These are phyloP conservation scores for Callionymus lyra DNA, from an alignment of 2,113 vertebrate genomes.

Conservation along the genomic window DNA sequence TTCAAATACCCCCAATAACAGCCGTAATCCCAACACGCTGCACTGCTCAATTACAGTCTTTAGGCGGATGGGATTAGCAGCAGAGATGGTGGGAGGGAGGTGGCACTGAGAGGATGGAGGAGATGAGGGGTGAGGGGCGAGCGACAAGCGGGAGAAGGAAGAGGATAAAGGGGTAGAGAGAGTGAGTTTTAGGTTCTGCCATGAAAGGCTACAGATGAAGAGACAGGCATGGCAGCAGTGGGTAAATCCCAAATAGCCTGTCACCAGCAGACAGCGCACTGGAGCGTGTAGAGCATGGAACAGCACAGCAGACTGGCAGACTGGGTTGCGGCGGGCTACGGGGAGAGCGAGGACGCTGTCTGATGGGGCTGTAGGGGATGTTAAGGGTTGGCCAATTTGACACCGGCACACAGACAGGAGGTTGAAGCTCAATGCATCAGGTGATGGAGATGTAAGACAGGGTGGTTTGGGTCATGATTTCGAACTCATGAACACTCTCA, in stretches of 20 bases:
- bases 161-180: conserved; percentile 41
- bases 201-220: conserved; percentile 60
- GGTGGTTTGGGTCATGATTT: conserved; percentile 43
- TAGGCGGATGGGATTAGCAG: conserved; percentile 65
- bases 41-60: conserved; percentile 67
- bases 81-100: conserved; percentile 22
- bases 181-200: conserved; percentile 44
- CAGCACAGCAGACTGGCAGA: conserved; percentile 52
- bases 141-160: conserved; percentile 1
- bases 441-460: conserved; percentile 15
- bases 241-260: conserved; percentile 73
- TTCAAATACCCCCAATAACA: conserved; percentile 61
- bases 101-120: conserved; percentile 30
- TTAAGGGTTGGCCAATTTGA: conserved; percentile 53
- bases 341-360: conserved; percentile 39
- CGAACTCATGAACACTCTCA: conserved; percentile 50
- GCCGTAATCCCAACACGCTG: conserved; percentile 64
- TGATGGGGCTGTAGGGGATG: conserved; percentile 44
- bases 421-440: conserved; percentile 19
- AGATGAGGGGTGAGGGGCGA: conserved; percentile 12
- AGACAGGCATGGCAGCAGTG: conserved; percentile 59
- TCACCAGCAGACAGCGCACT: conserved; percentile 65
- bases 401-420: conserved; percentile 45
- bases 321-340: conserved; percentile 35
- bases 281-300: conserved; percentile 58